Evolutionary conservation across 2,113 vertebrate genomes (phyloP), one percentile per base, ranked within the genome.

Genomic region (Okapia johnstoni): DNA sequence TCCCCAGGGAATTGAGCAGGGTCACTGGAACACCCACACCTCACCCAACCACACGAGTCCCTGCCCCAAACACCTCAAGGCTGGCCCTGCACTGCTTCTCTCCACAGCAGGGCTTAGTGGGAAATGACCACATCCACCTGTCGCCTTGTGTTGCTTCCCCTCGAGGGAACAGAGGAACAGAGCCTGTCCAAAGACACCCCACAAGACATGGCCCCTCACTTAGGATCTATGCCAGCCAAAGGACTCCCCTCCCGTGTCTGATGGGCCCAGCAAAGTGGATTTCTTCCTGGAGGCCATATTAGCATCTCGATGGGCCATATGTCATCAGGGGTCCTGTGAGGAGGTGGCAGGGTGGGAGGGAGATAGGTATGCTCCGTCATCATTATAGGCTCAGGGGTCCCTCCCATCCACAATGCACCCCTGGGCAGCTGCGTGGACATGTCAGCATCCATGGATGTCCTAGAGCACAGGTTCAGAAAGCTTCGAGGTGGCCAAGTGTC

Each of bases 381-480:
- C 48, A 8, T 25, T 54, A 26, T 55, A 58, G 54, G 54, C 13
- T 12, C 2, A 2, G 66, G n/a, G 66, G 52, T 36, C 17, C 7
- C 36, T 14, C 10, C 11, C 16, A 2, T 36, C 61, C 0, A 1
- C 26, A 26, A 23, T 0, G 23, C 3, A 33, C 26, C n/a, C 2
- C 63, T 1, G 26, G 48, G 61, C 46, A 4, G 61, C n/a, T 2
- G 6, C 1, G 1, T 9, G 50, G n/a, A 21, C 6, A 11, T 0
- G 1, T 17, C 63, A 30, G n/a, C 48, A 23, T 52, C 48, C 11
- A 10, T 23, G 79, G 48, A 50, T 10, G 6, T 19, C 73, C 15
- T 4, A 17, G 73, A 36, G 73, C 3, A 26, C 30, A 36, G 55
- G 13, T 25, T 48, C 30, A 7, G 40, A 36, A 21, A 14, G 33